A percentile compares a stretch with the other conserved stretches of the same genome.
Conservation (phyloP, 2,888 invertebrate species). For the Lumbricus terrestris region DNA sequence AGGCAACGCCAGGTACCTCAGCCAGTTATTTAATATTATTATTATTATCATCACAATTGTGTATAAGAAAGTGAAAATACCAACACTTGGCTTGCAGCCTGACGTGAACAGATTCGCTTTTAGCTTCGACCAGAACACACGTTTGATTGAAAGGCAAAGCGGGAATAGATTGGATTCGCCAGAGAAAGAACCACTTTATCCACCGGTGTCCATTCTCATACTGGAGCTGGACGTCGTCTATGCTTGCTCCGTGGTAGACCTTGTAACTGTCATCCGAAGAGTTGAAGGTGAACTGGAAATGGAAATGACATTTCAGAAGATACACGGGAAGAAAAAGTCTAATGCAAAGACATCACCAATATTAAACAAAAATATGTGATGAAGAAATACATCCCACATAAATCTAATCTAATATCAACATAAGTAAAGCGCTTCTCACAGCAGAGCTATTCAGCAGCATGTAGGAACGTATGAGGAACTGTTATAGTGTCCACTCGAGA, state of each 20-base stretch:
- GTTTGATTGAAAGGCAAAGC: constrained; percentile 22
- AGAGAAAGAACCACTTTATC: constrained; percentile 11
- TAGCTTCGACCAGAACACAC: constrained; percentile 22
- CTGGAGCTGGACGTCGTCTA: constrained; percentile 5
- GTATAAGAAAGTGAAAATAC: neutral
- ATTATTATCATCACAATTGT: too few relatives aligned
- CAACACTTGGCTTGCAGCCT: neutral
- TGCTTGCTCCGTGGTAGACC: constrained; percentile 20
- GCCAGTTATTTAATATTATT: too few relatives aligned
- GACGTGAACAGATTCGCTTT: neutral
- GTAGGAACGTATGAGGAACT: too few relatives aligned
- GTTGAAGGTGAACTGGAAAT: constrained; percentile 10
- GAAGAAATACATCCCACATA: too few relatives aligned
- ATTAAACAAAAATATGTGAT: too few relatives aligned
- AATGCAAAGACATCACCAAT: too few relatives aligned
- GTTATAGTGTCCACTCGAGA: too few relatives aligned
- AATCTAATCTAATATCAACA: too few relatives aligned
- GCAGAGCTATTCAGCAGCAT: too few relatives aligned
- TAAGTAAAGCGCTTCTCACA: too few relatives aligned
- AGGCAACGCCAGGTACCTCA: too few relatives aligned
- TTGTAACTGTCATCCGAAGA: neutral
- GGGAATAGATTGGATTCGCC: constrained; percentile 19
- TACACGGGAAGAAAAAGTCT: neutral
- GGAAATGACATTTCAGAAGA: neutral
- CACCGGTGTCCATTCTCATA: neutral